phyloP scores from a whole-genome alignment of 2,113 vertebrate species.

The Varanus salvator region DNA sequence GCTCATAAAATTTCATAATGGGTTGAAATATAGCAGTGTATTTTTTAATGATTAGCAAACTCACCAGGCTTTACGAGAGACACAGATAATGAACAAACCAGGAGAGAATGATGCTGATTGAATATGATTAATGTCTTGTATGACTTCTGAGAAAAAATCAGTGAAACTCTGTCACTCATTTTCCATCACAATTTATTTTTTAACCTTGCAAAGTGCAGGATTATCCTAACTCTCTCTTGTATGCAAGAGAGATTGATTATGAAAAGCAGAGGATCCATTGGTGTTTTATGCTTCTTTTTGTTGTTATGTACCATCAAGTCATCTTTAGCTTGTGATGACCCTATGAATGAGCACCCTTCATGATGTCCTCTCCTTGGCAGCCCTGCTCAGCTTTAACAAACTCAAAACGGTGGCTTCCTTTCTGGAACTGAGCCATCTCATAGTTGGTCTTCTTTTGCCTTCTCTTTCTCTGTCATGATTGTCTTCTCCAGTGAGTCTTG shows the following conservation, averaged over 20 bases:
- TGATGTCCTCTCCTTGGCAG: too few species aligned
- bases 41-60: not conserved
- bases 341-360: too few species aligned
- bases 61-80: not conserved
- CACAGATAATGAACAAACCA: not conserved
- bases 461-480: too few species aligned
- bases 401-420: too few species aligned
- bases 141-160: not conserved
- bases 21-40: not conserved
- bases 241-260: not conserved
- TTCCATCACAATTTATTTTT: not conserved
- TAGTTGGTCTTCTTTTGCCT: too few species aligned
- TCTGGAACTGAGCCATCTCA: too few species aligned
- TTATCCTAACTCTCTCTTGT: not conserved
- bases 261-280: not conserved
- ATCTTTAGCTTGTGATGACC: too few species aligned
- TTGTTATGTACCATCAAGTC: too few species aligned
- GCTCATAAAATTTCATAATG: slow-evolving; percentile 24
- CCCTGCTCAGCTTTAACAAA: too few species aligned
- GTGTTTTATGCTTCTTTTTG: not conserved
- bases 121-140: not conserved
- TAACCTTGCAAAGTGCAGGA: not conserved
- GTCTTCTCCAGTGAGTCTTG: too few species aligned
- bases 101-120: not conserved
- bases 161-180: not conserved